A percentile compares a stretch with the other conserved stretches of the same genome.
phyloP scores from a whole-genome alignment of 2,888 invertebrate genomes.

The Netelia virgata region DNA sequence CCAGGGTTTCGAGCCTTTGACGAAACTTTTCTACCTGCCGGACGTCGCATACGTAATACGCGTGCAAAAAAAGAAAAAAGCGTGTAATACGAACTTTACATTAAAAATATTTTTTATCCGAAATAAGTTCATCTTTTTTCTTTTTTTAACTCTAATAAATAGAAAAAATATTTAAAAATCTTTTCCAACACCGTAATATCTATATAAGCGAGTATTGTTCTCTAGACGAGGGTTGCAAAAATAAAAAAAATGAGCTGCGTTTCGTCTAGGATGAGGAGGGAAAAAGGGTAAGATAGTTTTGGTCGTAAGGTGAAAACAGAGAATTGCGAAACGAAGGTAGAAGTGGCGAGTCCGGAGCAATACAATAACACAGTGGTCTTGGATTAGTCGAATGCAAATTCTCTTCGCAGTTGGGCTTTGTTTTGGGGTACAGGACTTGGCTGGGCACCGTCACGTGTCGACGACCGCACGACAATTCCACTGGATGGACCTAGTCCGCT shows the following conservation, averaged over 20 bases:
- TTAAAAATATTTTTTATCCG: no score
- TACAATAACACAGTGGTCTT: conserved; percentile 1
- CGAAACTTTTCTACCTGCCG: conserved; percentile 31
- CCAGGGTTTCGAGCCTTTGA: conserved; percentile 20
- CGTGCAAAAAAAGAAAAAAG: no score
- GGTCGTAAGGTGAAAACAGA: conserved; percentile 23
- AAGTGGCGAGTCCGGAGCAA: background rate
- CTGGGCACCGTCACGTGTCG: conserved; percentile 53
- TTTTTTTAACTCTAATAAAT: no score
- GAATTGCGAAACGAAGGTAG: conserved; percentile 25
- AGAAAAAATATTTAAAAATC: background rate
- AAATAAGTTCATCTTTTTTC: no score
- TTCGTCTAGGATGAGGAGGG: background rate
- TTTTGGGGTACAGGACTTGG: conserved; percentile 37
- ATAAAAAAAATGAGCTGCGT: conserved; percentile 1
- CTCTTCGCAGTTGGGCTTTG: conserved; percentile 44
- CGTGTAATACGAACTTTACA: no score
- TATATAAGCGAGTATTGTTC: background rate
- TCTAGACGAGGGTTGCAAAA: background rate
- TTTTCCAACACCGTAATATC: background rate
- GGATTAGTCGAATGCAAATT: conserved; percentile 63
- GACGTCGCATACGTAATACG: no score
- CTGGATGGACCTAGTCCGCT: conserved; percentile 14
- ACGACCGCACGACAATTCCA: conserved; percentile 58
- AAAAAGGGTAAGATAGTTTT: background rate